Conservation (phyloP, 2,888 invertebrate species). For the Lacanobia oleracea region DNA sequence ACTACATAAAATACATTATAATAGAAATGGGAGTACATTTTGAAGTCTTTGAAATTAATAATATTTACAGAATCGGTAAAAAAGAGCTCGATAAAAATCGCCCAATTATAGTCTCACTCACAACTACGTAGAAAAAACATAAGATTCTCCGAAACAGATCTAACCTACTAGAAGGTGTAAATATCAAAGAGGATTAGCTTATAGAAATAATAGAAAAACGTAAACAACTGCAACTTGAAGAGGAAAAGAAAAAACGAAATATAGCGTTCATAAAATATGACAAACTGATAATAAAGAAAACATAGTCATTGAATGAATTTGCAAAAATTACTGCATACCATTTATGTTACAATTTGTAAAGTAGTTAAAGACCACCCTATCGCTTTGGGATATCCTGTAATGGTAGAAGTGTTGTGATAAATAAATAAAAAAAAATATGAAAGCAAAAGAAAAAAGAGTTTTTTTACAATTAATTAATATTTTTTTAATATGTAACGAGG, state of each 20-base stretch:
- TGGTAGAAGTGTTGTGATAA: too few species aligned
- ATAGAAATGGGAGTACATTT: constrained; percentile 34
- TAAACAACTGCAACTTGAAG: constrained; percentile 32
- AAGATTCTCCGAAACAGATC: constrained; percentile 26
- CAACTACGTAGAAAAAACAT: constrained; percentile 21
- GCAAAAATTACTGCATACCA: too few species aligned
- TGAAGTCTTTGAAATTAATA: constrained; percentile 16
- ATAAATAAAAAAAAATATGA: too few species aligned
- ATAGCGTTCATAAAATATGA: constrained; percentile 6
- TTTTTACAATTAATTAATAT: too few species aligned
- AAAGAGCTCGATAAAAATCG: not conserved
- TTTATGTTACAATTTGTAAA: too few species aligned
- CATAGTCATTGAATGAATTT: too few species aligned
- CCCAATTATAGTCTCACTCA: not conserved
- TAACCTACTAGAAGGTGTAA: constrained; percentile 30
- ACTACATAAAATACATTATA: constrained; percentile 37
- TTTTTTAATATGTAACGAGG: too few species aligned
- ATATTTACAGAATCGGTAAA: constrained; percentile 4
- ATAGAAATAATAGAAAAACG: constrained; percentile 45
- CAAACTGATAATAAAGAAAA: constrained; percentile 4
- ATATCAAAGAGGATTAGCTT: constrained; percentile 45
- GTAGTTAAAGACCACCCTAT: too few species aligned
- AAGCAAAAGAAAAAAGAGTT: too few species aligned
- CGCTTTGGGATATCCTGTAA: too few species aligned
- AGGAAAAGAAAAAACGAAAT: constrained; percentile 1